A percentile compares a stretch with the other conserved stretches of the same genome.
Conservation (phyloP, 2,113 vertebrate species). For the Stegostoma tigrinum region DNA sequence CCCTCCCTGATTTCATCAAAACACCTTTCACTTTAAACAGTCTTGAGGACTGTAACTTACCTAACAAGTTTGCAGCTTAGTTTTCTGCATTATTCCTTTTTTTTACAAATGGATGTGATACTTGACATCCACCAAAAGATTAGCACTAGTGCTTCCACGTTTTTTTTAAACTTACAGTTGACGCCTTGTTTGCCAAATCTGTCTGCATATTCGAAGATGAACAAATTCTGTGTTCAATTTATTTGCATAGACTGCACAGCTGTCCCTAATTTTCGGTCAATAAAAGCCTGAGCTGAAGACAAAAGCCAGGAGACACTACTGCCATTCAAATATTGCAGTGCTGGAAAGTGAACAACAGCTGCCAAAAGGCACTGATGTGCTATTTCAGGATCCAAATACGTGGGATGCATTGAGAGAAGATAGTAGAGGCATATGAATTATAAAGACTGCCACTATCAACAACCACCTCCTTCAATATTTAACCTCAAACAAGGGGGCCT, state of each 20-base stretch:
- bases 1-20: neutral
- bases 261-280: neutral
- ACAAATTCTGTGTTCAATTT: neutral
- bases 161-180: neutral
- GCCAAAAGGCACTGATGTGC: neutral
- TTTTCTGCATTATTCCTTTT: neutral
- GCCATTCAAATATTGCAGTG: neutral
- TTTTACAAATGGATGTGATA: neutral
- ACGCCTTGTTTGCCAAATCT: neutral
- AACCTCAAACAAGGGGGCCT: neutral
- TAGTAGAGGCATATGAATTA: neutral
- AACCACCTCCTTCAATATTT: neutral
- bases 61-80: neutral
- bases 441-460: neutral
- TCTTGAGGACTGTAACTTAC: neutral
- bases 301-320: neutral
- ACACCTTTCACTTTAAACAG: neutral
- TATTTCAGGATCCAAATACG: neutral
- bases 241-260: neutral
- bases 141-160: neutral
- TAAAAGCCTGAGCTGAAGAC: neutral
- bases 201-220: neutral
- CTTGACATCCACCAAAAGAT: no score
- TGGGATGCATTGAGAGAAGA: neutral
- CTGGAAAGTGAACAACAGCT: neutral